Conservation (phyloP, 2,797 vertebrate genomes). For the Sebastes glaucus region DNA sequence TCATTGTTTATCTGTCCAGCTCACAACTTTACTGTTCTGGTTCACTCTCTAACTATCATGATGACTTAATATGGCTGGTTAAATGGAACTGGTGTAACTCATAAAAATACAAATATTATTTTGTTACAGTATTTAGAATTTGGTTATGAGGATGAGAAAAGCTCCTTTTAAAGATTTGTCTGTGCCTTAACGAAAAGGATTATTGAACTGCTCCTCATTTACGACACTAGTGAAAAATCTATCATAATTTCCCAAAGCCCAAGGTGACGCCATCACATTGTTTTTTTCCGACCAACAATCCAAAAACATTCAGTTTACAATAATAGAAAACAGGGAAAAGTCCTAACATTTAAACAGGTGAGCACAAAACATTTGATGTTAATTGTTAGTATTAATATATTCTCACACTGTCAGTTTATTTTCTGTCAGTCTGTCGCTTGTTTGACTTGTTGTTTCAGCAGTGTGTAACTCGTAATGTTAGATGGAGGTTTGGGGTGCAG, state of each 20-base stretch:
- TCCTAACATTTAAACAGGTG: neutral
- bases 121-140: no score
- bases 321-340: no score
- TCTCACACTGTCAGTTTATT: neutral
- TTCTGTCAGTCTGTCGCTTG: neutral
- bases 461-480: neutral
- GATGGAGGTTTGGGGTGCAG: neutral
- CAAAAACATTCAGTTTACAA: neutral
- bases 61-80: neutral
- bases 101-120: no score
- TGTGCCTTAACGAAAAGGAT: rapidly evolving
- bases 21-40: rapidly evolving
- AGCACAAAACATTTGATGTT: neutral
- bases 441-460: neutral
- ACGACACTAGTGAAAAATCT: no score
- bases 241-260: no score
- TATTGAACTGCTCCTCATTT: no score
- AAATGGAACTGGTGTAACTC: no score
- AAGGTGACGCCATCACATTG: neutral
- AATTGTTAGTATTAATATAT: neutral
- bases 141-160: no score
- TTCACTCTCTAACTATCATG: neutral
- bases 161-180: no score
- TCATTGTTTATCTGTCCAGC: neutral
- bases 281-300: neutral